Evolutionary conservation across 2,888 invertebrate genomes (phyloP), one percentile per base, ranked within the genome.

Genomic region (Cephonodes hylas): DNA sequence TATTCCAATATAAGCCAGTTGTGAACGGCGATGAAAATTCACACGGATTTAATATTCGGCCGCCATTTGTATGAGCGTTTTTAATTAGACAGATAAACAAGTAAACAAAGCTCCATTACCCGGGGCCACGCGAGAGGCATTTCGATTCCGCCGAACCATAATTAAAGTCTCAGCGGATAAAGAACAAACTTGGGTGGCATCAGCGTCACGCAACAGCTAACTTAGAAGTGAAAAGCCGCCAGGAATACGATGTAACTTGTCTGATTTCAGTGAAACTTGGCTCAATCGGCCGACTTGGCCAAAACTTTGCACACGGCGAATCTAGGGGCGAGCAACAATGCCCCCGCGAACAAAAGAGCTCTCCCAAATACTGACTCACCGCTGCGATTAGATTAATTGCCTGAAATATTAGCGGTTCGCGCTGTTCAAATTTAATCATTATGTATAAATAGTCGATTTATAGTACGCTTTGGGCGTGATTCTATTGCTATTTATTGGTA

Each of bases 241-340:
- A 84, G 80, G 81, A 83, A 83, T 86, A 86, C 83, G 80, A 82
- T 84, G 86, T 85, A 85, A 85, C 85, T 89, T 84, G 86, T 84
- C 82, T 84, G 85, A 86, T 88, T 88, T 80, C 75, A 71, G 74
- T 64, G 69, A 78, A 88, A 88, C 84, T 89, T 85, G 80, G 78
- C 79, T 76, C 84, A 82, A 86, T 86, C 83, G 83, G 77, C 79
- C 78, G 78, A 78, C 82, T 84, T 80, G 74, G 76, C 74, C 72
- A 79, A 73, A 86, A 85, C 80, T 88, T 88, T 77, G 77, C 76
- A 76, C 77, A 80, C 83, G 81, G 78, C 80, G 79, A 83, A 81
- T 83, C 81, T 75, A 73, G 71, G 81, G 77, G 77, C 73, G 81
- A 77, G 77, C 85, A 85, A 89, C 88, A 89, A 89, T 88, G 83